Evolutionary conservation across 1,140 invertebrate genomes (phyloP).

Genomic region (Solenopsis invicta): DNA sequence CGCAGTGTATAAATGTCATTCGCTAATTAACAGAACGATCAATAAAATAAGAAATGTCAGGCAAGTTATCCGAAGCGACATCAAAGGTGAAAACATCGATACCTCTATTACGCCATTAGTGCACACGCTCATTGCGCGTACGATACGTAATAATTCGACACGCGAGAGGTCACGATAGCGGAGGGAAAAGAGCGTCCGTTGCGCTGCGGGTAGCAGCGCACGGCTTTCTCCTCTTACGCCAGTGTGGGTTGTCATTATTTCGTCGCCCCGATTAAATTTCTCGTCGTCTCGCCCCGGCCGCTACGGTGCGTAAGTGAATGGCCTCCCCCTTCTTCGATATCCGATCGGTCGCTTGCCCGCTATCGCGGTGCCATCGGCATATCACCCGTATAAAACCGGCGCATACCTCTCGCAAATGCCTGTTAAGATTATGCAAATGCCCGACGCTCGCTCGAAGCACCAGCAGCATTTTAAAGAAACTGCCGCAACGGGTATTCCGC

Average conservation of each 20-base stretch:
- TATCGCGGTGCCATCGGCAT: constrained; percentile 66
- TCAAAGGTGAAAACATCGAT: constrained; percentile 27
- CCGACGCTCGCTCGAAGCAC: constrained; percentile 38
- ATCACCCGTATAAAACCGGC: constrained; percentile 49
- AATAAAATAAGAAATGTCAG: not conserved
- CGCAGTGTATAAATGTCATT: not conserved
- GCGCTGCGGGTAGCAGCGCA: not conserved
- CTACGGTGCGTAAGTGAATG: constrained; percentile 38
- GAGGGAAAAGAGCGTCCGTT: constrained; percentile 31
- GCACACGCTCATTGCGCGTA: constrained; percentile 39
- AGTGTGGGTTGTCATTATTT: constrained; percentile 65
- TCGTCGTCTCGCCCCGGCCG: not conserved
- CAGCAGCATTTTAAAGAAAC: constrained; percentile 56
- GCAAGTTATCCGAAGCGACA: not conserved
- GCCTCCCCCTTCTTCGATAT: not conserved
- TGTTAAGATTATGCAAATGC: constrained; percentile 75
- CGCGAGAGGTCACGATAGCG: constrained; percentile 27
- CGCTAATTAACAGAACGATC: not conserved
- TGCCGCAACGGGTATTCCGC: constrained; percentile 23
- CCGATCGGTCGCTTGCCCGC: constrained; percentile 30
- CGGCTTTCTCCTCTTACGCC: constrained; percentile 57
- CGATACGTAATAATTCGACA: constrained; percentile 54
- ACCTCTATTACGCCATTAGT: constrained; percentile 20
- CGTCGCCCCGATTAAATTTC: constrained; percentile 65
- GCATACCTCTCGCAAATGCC: constrained; percentile 59